Conservation (phyloP, 2,113 vertebrate species). For the Sisor rabdophorus region DNA sequence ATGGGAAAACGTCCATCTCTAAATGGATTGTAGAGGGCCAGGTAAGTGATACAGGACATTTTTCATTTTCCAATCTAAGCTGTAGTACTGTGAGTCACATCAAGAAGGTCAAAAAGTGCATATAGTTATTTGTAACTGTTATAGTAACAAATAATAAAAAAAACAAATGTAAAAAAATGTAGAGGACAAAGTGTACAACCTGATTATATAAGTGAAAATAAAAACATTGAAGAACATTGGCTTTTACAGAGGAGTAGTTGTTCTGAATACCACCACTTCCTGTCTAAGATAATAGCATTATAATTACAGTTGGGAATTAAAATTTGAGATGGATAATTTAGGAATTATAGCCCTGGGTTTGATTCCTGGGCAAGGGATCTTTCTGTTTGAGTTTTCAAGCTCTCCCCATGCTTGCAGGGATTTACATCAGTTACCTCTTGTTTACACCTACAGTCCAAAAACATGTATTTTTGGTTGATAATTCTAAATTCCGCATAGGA, state of each 20-base stretch:
- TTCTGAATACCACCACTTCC: background rate
- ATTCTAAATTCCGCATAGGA: too few relatives aligned
- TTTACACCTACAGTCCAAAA: too few relatives aligned
- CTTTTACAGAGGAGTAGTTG: background rate
- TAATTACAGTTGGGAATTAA: too few relatives aligned
- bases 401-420: too few relatives aligned
- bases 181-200: too few relatives aligned
- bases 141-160: background rate
- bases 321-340: too few relatives aligned
- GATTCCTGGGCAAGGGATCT: too few relatives aligned
- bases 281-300: too few relatives aligned
- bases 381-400: too few relatives aligned
- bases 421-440: too few relatives aligned
- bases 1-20: constrained; percentile 79
- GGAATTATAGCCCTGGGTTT: too few relatives aligned
- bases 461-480: too few relatives aligned
- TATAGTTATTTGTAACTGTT: background rate
- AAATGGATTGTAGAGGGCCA: constrained; percentile 83
- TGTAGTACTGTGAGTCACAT: background rate
- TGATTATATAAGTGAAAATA: background rate
- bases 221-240: background rate
- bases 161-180: background rate
- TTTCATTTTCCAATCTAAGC: background rate
- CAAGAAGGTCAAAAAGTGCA: background rate
- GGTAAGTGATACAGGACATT: constrained; percentile 56